These are phyloP conservation scores for Chironomus tepperi DNA, from an alignment of 1,140 invertebrate genomes.

Conservation along the genomic window DNA sequence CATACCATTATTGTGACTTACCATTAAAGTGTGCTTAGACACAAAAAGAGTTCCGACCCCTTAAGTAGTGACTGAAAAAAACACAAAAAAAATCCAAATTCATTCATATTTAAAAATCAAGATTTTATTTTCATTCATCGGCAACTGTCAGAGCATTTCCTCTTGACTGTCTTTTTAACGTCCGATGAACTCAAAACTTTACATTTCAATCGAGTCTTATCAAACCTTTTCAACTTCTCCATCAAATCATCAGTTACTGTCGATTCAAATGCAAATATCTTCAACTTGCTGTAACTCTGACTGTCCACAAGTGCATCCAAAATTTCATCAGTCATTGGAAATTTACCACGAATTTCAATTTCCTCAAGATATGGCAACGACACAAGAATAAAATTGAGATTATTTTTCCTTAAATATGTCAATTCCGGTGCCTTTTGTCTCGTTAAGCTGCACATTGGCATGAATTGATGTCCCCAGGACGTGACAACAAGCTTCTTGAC, in stretches of 20 bases:
- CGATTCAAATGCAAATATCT: neutral
- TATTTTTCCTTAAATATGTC: neutral
- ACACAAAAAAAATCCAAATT: no score
- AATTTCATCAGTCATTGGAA: neutral
- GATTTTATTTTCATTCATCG: no score
- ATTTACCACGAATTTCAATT: neutral
- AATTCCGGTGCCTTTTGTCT: neutral
- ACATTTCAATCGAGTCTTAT: neutral
- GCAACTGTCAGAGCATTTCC: neutral
- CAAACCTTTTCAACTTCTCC: neutral
- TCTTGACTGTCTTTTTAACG: neutral
- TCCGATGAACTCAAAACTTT: neutral
- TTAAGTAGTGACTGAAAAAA: no score
- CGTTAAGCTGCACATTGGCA: neutral
- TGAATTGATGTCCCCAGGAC: neutral
- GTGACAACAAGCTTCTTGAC: neutral
- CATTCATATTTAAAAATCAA: no score
- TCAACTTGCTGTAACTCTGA: neutral
- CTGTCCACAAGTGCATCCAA: neutral
- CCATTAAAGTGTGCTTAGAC: no score
- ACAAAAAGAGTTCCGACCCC: no score
- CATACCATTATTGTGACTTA: no score
- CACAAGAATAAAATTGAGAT: neutral
- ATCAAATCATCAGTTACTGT: neutral
- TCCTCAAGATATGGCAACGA: neutral